These are phyloP conservation scores for Chelonia mydas DNA, from an alignment of 2,797 vertebrate species.

Conservation along the genomic window DNA sequence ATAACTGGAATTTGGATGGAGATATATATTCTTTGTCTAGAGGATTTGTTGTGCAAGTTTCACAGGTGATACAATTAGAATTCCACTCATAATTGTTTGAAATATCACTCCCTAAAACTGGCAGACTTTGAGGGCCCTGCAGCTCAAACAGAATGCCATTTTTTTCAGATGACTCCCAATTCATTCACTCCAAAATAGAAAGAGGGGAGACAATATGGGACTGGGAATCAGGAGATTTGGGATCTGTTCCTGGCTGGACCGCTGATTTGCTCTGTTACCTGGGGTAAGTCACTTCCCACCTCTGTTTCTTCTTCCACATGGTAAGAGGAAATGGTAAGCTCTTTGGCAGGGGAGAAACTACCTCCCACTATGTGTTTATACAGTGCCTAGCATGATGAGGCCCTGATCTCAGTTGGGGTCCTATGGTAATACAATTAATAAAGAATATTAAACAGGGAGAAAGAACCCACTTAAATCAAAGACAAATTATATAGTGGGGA, in stretches of 20 bases:
- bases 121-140: background rate
- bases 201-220: background rate
- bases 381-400: background rate
- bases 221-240: background rate
- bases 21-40: background rate
- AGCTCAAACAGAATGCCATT: background rate
- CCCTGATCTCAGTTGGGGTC: background rate
- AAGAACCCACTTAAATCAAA: background rate
- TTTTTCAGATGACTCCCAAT: background rate
- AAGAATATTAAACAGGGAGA: background rate
- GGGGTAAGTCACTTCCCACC: background rate
- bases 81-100: background rate
- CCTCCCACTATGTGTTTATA: background rate
- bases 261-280: background rate
- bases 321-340: background rate
- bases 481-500: background rate
- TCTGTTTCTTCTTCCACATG: background rate
- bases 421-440: background rate
- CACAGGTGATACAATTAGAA: background rate
- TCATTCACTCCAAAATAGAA: background rate
- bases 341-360: background rate
- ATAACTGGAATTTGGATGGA: background rate
- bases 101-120: background rate
- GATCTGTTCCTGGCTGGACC: background rate
- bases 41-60: background rate